Conservation (phyloP, 1,140 invertebrate species). For the Caenorhabditis elegans region DNA sequence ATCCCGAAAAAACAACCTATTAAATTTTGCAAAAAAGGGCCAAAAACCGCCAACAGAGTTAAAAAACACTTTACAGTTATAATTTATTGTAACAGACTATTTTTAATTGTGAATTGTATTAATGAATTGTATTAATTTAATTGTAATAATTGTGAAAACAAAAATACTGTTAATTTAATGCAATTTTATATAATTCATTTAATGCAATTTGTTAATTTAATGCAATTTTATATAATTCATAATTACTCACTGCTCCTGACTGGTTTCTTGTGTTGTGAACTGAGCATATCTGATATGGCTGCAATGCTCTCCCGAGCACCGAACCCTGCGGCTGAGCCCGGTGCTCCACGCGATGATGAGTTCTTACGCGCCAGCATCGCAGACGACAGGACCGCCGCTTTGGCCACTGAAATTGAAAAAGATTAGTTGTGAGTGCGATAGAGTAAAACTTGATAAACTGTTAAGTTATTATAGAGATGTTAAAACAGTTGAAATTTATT, state of each 20-base stretch:
- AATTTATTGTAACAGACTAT: too few relatives aligned
- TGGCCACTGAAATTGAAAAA: constrained; percentile 58
- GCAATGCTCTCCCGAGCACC: constrained; percentile 47
- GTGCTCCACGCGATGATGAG: constrained; percentile 34
- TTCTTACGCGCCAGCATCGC: constrained; percentile 54
- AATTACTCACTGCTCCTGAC: constrained; percentile 27
- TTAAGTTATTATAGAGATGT: too few relatives aligned
- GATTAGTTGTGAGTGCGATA: too few relatives aligned
- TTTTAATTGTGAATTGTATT: too few relatives aligned
- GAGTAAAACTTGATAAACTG: too few relatives aligned
- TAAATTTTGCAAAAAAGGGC: too few relatives aligned
- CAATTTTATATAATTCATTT: background rate
- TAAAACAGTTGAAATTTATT: too few relatives aligned
- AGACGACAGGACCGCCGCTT: constrained; percentile 54
- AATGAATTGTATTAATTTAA: too few relatives aligned
- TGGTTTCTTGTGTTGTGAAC: constrained; percentile 36
- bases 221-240: background rate
- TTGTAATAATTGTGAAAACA: too few relatives aligned
- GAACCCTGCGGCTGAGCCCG: constrained; percentile 19
- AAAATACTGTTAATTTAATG: background rate
- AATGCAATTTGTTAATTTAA: background rate
- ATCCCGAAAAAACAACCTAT: too few relatives aligned
- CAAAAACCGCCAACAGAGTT: too few relatives aligned
- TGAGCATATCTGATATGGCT: constrained; percentile 46
- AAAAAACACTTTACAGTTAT: too few relatives aligned